Percentiles rank a stretch among this genome's conserved stretches.
These are phyloP conservation scores for Paramisgurnus dabryanus DNA, from an alignment of 2,113 vertebrate species.

Conservation along the genomic window DNA sequence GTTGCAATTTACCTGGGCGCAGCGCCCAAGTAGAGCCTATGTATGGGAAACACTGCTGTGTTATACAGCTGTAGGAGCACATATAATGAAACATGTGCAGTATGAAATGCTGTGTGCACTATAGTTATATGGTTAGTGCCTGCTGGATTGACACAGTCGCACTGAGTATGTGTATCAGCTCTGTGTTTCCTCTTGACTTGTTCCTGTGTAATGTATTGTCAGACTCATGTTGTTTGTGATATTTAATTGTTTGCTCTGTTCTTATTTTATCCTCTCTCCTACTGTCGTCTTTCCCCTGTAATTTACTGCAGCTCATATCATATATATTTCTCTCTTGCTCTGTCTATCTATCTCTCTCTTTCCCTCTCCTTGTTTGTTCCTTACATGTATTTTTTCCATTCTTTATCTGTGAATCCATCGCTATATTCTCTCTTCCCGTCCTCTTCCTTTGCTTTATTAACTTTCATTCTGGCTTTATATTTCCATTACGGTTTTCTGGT, in stretches of 20 bases:
- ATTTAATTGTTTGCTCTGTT: not conserved
- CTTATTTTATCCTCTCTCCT: conserved; percentile 6
- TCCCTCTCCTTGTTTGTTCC: not conserved
- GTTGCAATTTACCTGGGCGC: no score
- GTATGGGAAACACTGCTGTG: no score
- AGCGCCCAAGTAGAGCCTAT: no score
- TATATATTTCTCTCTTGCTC: not conserved
- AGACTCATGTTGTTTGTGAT: not conserved
- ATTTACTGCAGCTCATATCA: conserved; percentile 7
- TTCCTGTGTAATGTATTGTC: not conserved
- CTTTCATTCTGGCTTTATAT: no score
- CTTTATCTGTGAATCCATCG: no score
- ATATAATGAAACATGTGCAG: no score
- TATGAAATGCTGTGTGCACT: no score
- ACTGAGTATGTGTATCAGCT: not conserved
- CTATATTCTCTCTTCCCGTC: not conserved
- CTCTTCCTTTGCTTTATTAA: no score
- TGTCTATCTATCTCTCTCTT: not conserved
- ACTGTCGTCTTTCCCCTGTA: not conserved
- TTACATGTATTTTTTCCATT: not conserved
- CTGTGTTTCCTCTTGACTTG: not conserved
- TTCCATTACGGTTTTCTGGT: no score
- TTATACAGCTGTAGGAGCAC: no score
- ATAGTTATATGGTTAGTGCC: not conserved
- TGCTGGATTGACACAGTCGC: not conserved